These are phyloP conservation scores for Paralichthys olivaceus DNA, from an alignment of 2,113 vertebrate species.

Conservation along the genomic window DNA sequence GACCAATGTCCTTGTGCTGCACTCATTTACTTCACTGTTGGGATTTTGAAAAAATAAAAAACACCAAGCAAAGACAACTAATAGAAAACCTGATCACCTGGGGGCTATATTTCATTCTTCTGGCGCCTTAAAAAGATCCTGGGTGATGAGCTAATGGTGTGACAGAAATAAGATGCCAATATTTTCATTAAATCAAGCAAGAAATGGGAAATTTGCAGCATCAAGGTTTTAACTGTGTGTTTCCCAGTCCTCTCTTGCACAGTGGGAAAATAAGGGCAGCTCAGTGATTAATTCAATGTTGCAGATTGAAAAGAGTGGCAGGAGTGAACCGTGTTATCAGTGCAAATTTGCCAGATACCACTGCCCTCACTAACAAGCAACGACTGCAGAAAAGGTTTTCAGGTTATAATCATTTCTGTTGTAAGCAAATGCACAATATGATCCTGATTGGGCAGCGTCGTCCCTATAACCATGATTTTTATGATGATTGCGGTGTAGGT, in stretches of 20 bases:
- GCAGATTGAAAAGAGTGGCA: not conserved
- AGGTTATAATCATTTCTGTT: constrained; percentile 21
- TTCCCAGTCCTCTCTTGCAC: not conserved
- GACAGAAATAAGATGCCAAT: constrained; percentile 11
- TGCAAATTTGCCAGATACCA: not conserved
- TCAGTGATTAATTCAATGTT: constrained; percentile 25
- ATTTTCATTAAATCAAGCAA: constrained; percentile 11
- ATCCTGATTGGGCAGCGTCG: not conserved
- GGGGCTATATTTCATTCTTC: constrained; percentile 10
- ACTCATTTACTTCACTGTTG: constrained; percentile 39
- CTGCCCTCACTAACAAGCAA: constrained; percentile 15
- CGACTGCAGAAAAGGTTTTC: not conserved
- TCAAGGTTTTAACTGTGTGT: not conserved
- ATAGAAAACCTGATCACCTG: constrained; percentile 20
- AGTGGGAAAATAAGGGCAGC: constrained; percentile 6
- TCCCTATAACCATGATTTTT: not conserved
- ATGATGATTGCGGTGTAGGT: constrained; percentile 13
- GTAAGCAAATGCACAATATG: constrained; percentile 7
- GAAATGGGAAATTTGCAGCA: constrained; percentile 1
- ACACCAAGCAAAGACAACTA: not conserved
- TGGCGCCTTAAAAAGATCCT: not conserved
- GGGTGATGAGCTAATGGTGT: constrained; percentile 19
- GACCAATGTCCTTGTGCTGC: constrained; percentile 51
- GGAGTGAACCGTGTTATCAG: not conserved
- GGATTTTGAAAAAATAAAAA: not conserved